phyloP scores from a whole-genome alignment of 2,888 invertebrate genomes.

The Meta bourneti region DNA sequence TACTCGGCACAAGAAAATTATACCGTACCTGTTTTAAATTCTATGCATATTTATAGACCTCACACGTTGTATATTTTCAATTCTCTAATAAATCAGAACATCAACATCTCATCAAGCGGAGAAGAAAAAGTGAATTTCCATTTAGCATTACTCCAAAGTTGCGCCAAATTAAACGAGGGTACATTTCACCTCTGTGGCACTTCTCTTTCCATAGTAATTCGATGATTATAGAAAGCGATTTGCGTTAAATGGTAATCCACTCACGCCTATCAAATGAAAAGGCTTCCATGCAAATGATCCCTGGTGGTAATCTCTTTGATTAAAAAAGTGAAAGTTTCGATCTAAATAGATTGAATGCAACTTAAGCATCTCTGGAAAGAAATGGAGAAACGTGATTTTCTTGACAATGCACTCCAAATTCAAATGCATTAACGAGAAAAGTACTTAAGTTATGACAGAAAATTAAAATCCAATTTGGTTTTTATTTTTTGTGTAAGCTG shows the following conservation, averaged over 20 bases:
- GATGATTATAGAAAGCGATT: background rate
- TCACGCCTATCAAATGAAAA: background rate
- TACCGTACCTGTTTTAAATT: too few species aligned
- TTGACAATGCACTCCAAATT: background rate
- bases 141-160: background rate
- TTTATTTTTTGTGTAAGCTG: too few species aligned
- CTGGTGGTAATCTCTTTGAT: too few species aligned
- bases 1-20: too few species aligned
- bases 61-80: background rate
- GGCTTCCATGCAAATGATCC: too few species aligned
- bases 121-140: background rate
- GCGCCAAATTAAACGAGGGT: background rate
- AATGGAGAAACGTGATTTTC: too few species aligned
- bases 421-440: background rate
- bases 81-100: background rate
- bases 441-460: too few species aligned
- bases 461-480: too few species aligned
- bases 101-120: background rate
- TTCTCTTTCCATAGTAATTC: background rate
- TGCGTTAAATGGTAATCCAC: background rate
- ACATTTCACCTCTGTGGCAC: background rate
- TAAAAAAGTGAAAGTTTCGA: too few species aligned
- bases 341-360: too few species aligned
- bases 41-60: background rate
- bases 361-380: too few species aligned